Evolutionary conservation across 1,140 invertebrate genomes (phyloP).

Genomic region (Magallana ariakensis): DNA sequence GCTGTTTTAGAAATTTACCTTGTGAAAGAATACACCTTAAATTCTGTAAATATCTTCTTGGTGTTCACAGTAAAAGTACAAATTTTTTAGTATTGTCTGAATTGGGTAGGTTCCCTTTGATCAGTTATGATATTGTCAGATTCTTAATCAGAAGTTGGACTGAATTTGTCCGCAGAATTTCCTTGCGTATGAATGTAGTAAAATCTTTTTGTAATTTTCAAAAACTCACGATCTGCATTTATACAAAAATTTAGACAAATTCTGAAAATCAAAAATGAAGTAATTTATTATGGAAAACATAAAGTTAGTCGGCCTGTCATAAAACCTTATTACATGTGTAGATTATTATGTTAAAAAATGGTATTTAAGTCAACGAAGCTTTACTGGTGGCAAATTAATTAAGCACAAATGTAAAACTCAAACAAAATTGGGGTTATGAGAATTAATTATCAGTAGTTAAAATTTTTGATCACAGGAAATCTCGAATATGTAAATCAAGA

Average conservation of each 20-base stretch:
- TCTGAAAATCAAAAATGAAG: conserved; percentile 7
- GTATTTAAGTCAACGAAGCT: not conserved
- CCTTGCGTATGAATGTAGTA: not conserved
- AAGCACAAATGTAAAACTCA: not conserved
- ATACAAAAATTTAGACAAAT: not conserved
- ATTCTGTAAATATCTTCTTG: not conserved
- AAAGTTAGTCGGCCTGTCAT: not conserved
- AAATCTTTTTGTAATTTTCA: not conserved
- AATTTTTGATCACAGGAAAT: conserved; percentile 1
- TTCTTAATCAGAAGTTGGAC: not conserved
- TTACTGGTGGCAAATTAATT: not conserved
- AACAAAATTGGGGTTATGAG: conserved; percentile 20
- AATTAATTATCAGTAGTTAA: not conserved
- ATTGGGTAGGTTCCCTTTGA: not conserved
- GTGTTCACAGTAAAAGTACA: not conserved
- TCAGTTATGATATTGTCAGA: not conserved
- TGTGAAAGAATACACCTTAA: conserved; percentile 1
- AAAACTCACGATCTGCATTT: not conserved
- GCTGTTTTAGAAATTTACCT: not conserved
- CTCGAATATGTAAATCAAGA: not conserved
- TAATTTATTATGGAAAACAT: not conserved
- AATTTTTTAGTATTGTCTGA: too few relatives aligned
- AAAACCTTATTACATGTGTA: not conserved
- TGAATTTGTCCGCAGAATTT: not conserved
- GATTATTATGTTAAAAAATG: not conserved